Base-by-base conservation (phyloP, 2,113 vertebrate genomes). In the Geothlypis trichas region DNA sequence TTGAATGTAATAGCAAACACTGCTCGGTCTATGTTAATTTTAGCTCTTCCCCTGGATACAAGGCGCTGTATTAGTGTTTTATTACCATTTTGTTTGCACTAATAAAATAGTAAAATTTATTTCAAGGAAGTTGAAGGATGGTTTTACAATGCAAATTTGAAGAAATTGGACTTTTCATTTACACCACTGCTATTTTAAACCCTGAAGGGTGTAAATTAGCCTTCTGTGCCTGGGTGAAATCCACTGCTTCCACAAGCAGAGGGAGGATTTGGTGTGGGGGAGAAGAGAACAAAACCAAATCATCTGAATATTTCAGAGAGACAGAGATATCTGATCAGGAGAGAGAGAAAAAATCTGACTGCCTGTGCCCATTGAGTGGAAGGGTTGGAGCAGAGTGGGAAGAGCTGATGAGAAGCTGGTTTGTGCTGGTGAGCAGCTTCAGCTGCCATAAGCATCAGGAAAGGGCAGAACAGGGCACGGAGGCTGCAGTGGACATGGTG, bases 101-200 rank as follows among this genome's bases (percentile, higher is more conserved):
- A 98, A 98, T 98, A 98, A 98, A 98, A 98, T 98, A 98, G 98
- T 98, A 98, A 98, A 98, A 98, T 98, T 98, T 98, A 98, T 98
- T 98, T 98, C 97, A 93, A 98, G 98, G 98, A 98, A 98, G 98
- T 98, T 98, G 98, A 98, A 98, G 97, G 98, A 98, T 98, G 98
- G 98, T 98, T 98, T 98, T 98, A 98, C 98, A 98, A 98, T 98
- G 98, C 98, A 98, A 98, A 98, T 98, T 97, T 98, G 98, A 98
- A 98, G 98, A 98, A 98, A 98, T 98, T 98, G 98, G 98, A 98
- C 98, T 98, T 98, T 98, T 98, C 98, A 98, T 98, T 98, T 98
- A 98, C 95, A 97, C 96, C 95, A 98, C 97, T 97, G 97, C 98
- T 98, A 97, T 98, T 98, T 97, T 97, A 98, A 97, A 98, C 96